Base-by-base conservation (phyloP, 1,140 invertebrate genomes). In the Nebria ingens region DNA sequence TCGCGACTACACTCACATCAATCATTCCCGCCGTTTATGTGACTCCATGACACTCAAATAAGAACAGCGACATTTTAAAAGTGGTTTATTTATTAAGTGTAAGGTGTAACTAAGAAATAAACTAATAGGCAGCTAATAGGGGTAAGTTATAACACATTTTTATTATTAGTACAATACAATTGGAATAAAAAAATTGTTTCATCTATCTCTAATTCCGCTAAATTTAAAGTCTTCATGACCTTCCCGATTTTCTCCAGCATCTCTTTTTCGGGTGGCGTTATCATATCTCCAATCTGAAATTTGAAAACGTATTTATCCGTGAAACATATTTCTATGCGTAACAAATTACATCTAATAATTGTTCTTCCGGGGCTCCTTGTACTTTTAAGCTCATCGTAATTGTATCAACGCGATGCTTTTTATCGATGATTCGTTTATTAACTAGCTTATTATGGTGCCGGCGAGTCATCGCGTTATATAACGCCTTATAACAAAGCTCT, bases 371-470 rank as follows among this genome's bases (percentile, higher is more conserved):
- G 57, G 85, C 86, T 3, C 83, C 85, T 61, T 84, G 79, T 62
- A 85, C 79, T 61, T 82, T 81, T 70, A 93, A 81, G 54, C 81
- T 82, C 59, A 83, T 79, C 42, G 85, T 79, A 45, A 94, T 83
- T 21, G 83, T 84, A 61, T 91, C 86, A 54, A 93, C 81, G 61
- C 88, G 76, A 59, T 90, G 81, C 58, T 89, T 83, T 71, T 93
- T 93, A 61, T 92, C 90, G 52, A 93, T 81, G 56, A 93, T 78
- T 22, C 89, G 76, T 62, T 81, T 82, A 68, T 90, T 85, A 53
- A 76, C 72, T 6, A 63, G 68, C 22, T 75, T 76, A 65, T 86
- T 82, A 63, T 80, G 74, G 42, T 79, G 77, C 40, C 79, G 77
- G 51, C 82, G 76, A 1, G 75, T 74, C 57, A 84, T 75, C 21